Evolutionary conservation across 2,113 vertebrate genomes (phyloP), one percentile per base, ranked within the genome.

Genomic region (Nyctibius bracteatus): DNA sequence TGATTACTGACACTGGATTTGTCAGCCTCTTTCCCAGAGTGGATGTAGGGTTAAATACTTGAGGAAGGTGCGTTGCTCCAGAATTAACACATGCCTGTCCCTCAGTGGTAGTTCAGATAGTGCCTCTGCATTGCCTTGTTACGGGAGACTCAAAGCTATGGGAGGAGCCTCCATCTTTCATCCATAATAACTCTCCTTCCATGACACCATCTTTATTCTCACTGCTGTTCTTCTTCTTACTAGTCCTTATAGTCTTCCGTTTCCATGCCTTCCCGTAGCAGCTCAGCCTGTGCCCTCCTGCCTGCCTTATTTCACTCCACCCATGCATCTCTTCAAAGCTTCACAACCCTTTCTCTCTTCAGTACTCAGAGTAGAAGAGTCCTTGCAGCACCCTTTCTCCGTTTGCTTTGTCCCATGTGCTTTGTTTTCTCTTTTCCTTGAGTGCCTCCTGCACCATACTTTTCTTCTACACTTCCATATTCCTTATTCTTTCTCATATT

Each of bases 71-170:
- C 1, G 0, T 44, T 62, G 15, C 39, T 93, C 52, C 37, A 33
- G 44, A 43, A 33, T 59, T 58, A 65, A 46, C 39, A 17, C 1
- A 0, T 14, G 4, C 21, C 17, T 41, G 2, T 43, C 35, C 25
- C 9, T 33, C 35, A 54, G 20, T 46, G 35, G 47, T 41, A 85
- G 43, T 65, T 81, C 57, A 31, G 62, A 13, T 39, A 27, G 24
- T 43, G 54, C 49, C 37, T 68, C 71, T 75, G 10, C 67, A 27
- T 33, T 61, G 39, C 68, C 51, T 49, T 81, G 35, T 37, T 62
- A 49, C 22, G 33, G 47, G 14, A 88, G 43, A 37, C 17, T 21
- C 9, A 31, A 79, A 72, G n/a, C 30, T 72, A 25, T 7, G 1
- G 37, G 58, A 86, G 49, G 4, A 68, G 3, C 6, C 30, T 65